A percentile compares a stretch with the other conserved stretches of the same genome.
Evolutionary conservation across 1,140 invertebrate species (phyloP).

Genomic region (Listronotus bonariensis): DNA sequence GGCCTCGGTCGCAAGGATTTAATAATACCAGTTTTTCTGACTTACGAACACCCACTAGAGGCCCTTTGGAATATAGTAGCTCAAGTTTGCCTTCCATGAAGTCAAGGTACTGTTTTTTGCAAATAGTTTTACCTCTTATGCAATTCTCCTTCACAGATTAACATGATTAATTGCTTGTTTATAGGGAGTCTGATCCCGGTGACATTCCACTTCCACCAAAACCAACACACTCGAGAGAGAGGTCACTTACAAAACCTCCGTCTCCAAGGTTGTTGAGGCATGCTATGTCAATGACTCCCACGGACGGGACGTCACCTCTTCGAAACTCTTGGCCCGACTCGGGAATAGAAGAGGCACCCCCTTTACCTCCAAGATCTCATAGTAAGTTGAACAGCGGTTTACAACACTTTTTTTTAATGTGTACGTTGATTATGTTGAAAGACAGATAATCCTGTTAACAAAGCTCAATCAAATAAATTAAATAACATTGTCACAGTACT

Average conservation of each 20-base stretch:
- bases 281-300: conserved; percentile 58
- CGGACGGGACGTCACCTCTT: conserved; percentile 55
- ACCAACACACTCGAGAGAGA: conserved; percentile 60
- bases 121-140: background rate
- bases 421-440: too few relatives aligned
- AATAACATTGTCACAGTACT: too few relatives aligned
- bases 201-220: conserved; percentile 59
- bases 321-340: conserved; percentile 66
- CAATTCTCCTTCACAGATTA: too few relatives aligned
- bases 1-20: conserved; percentile 63
- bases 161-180: background rate
- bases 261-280: conserved; percentile 63
- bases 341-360: conserved; percentile 60
- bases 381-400: conserved; percentile 54
- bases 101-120: conserved; percentile 14
- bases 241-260: conserved; percentile 64
- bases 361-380: conserved; percentile 65
- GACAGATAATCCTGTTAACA: too few relatives aligned
- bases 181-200: conserved; percentile 50
- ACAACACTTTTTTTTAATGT: too few relatives aligned
- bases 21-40: conserved; percentile 51
- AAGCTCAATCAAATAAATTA: too few relatives aligned
- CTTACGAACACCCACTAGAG: conserved; percentile 53
- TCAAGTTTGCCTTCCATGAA: conserved; percentile 55
- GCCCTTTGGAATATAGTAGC: conserved; percentile 52